Evolutionary conservation across 1,140 invertebrate species (phyloP), one percentile per base, ranked within the genome.

Genomic region (Propsilocerus akamusi): DNA sequence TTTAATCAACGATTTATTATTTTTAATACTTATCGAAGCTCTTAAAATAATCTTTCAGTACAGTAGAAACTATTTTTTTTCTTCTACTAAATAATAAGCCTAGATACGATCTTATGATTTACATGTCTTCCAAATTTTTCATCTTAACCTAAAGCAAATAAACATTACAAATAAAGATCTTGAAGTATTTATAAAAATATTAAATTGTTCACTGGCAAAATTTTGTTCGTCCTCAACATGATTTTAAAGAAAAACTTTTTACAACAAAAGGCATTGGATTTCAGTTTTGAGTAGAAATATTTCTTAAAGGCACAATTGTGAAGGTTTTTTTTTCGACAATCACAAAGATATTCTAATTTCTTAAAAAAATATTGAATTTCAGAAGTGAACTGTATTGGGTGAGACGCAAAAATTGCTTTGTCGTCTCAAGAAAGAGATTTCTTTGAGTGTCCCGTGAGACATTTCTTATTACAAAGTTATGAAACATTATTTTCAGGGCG

Each of bases 321-420:
- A 12, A n/a, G 14, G 28, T 30, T 7, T 30, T 2, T 20, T 14
- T 41, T 10, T 20, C 34, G n/a, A n/a, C n/a, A n/a, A 41, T 41
- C 34, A 41, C 34, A 41, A 41, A 20, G 34, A 41, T 41, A 41
- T 41, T 41, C 34, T 41, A 41, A 41, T 41, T 41, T 30, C 14
- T 30, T 30, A 17, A 17, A 41, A 41, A 37, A 41, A 41, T 41
- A 41, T 41, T 41, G 17, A 41, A 41, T 41, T 41, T 41, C 34
- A 41, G n/a, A n/a, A n/a, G n/a, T 41, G 22, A 41, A 41, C 34
- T 41, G 34, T 41, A n/a, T n/a, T n/a, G n/a, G n/a, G n/a, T n/a
- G n/a, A n/a, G n/a, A n/a, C n/a, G n/a, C n/a, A n/a, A n/a, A n/a
- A n/a, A n/a, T n/a, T n/a, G n/a, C n/a, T n/a, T n/a, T n/a, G n/a